Evolutionary conservation across 2,888 invertebrate genomes (phyloP), one percentile per base, ranked within the genome.

Genomic region (Luffia ferchaultella): DNA sequence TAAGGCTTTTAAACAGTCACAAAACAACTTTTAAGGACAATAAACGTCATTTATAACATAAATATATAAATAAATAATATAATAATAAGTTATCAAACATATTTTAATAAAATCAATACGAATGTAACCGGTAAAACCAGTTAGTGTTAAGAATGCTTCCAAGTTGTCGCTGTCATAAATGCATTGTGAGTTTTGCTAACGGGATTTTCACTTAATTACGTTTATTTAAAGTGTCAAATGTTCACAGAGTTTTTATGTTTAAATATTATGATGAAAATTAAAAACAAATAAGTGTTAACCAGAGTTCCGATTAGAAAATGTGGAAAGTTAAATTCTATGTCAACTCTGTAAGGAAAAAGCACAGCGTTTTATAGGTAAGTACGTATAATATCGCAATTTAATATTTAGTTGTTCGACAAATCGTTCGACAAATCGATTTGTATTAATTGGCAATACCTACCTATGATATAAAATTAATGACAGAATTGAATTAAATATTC

Each of bases 271-370:
- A n/a, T n/a, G n/a, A n/a, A n/a, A n/a, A n/a, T n/a, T n/a, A n/a
- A n/a, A n/a, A n/a, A n/a, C n/a, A n/a, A n/a, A n/a, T n/a, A n/a
- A n/a, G n/a, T n/a, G n/a, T n/a, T n/a, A n/a, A n/a, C n/a, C 7
- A 17, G 17, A 20, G n/a, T n/a, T n/a, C n/a, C 62, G 56, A 63
- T 60, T 59, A 70, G 63, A 78, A 76, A 68, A 82, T 80, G 80
- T 74, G 75, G 75, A 68, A 70, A 61, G 70, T 68, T 62, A 66
- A 75, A 62, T 75, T 76, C 65, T 76, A 69, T 67, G 69, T 73
- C 53, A 82, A 80, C 67, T 76, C 78, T 61, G 82, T 83, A 54
- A 71, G 82, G 65, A 83, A 83, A 82, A 83, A 83, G 79, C 63
- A 59, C 65, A 64, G 63, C 61, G 58, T 57, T 57, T 58, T 63